Conservation (phyloP, 2,888 invertebrate species). For the Rhopalosiphum nymphaeae region DNA sequence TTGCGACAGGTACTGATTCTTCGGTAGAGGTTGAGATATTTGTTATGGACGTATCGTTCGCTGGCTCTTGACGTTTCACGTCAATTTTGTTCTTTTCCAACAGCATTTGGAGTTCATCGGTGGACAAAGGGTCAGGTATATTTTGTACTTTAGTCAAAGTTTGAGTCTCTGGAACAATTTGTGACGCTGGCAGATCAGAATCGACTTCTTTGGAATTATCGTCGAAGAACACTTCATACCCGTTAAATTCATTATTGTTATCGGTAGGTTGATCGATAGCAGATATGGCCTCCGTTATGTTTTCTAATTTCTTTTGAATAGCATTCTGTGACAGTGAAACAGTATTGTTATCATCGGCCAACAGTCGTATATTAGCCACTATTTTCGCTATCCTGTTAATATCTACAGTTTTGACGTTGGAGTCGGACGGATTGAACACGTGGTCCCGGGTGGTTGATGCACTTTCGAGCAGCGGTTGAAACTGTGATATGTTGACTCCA, state of each 20-base stretch:
- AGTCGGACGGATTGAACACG: slow-evolving; percentile 71
- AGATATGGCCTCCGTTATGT: slow-evolving; percentile 65
- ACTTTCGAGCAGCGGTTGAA: slow-evolving; percentile 68
- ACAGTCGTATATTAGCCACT: slow-evolving; percentile 69
- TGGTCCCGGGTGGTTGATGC: slow-evolving; percentile 68
- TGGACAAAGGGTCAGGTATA: slow-evolving; percentile 71
- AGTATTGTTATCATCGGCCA: slow-evolving; percentile 67
- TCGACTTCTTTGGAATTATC: slow-evolving; percentile 47
- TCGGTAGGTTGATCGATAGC: slow-evolving; percentile 53
- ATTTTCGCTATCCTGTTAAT: slow-evolving; percentile 71
- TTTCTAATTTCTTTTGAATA: slow-evolving; percentile 65
- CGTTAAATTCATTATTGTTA: slow-evolving; percentile 10
- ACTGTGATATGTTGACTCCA: not conserved
- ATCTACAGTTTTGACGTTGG: slow-evolving; percentile 70
- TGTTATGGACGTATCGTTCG: not conserved
- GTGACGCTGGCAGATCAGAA: slow-evolving; percentile 45
- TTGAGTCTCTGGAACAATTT: not conserved
- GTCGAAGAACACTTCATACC: slow-evolving; percentile 57
- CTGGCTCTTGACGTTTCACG: slow-evolving; percentile 72
- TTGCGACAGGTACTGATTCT: slow-evolving; percentile 31
- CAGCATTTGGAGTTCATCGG: slow-evolving; percentile 66
- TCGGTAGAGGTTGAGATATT: slow-evolving; percentile 13
- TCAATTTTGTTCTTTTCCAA: slow-evolving; percentile 71
- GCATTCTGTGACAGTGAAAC: slow-evolving; percentile 63
- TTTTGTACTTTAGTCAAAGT: slow-evolving; percentile 70